Base-by-base conservation (phyloP, 2,888 invertebrate genomes). In the Microplitis manilae region DNA sequence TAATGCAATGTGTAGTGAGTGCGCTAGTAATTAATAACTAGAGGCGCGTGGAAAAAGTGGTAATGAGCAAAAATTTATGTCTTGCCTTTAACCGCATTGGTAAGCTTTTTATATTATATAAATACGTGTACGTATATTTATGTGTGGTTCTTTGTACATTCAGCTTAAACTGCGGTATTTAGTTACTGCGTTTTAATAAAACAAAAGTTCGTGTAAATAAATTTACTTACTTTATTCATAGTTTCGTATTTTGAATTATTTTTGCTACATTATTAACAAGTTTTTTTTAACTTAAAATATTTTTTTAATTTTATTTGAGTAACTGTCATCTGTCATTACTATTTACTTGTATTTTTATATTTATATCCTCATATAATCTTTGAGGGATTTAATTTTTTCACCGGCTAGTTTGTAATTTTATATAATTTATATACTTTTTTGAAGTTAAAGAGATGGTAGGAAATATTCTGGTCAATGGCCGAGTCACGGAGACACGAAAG, bases 21-120 rank as follows among this genome's bases (percentile, higher is more conserved):
- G 50, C 15, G 40, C 17, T 20, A 70, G 69, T 73, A 77, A 73
- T 77, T 77, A 77, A 77, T 73, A 73, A 73, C 40, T 40, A 8
- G 68, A 39, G 67, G 39, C n/a, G 7, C 13, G 40, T 62, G 59
- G 38, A 73, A 68, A 39, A 15, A 39, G 50, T 6, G 30, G 30
- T n/a, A 59, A 64, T 72, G 40, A 40, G 40, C 6, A 7, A 72
- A 38, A 64, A 65, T 65, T 65, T 65, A 65, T 65, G 65, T 65
- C 13, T 50, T 50, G 50, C 38, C 13, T 65, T 13, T 65, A 30
- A 8, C 50, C 13, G 50, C 50, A 50, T 50, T 65, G 13, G 7
- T 65, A 30, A 30, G 65, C 65, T 65, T 65, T 65, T 65, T 13
- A 30, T 30, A 6, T 65, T 30, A 7, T 38, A 13, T 30, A 30